A percentile compares a stretch with the other conserved stretches of the same genome.
These are phyloP conservation scores for Oryzias curvinotus DNA, from an alignment of 2,113 vertebrate genomes.

Conservation along the genomic window DNA sequence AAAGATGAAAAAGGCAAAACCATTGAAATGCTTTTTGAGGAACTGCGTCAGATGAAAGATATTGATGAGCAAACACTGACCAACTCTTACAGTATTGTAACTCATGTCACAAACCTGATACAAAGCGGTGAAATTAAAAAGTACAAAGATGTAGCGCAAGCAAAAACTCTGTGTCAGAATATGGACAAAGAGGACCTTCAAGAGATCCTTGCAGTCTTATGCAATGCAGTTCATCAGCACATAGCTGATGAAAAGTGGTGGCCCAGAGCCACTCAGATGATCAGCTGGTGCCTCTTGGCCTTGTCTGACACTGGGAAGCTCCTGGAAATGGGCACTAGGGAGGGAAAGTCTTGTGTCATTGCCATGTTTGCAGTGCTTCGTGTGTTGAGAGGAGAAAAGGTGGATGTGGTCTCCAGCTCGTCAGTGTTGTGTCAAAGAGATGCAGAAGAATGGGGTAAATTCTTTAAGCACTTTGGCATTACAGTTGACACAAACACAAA, in stretches of 20 bases:
- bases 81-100: background rate
- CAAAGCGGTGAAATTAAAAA: conserved; percentile 14
- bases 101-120: conserved; percentile 20
- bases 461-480: conserved; percentile 5
- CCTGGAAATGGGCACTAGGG: conserved; percentile 42
- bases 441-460: background rate
- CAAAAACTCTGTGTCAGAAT: background rate
- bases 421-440: conserved; percentile 40
- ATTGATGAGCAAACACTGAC: conserved; percentile 33
- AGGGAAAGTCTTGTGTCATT: conserved; percentile 40
- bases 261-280: conserved; percentile 16
- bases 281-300: conserved; percentile 29
- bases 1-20: background rate
- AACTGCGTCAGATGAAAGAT: conserved; percentile 19
- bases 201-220: conserved; percentile 9
- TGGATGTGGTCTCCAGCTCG: conserved; percentile 25
- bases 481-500: conserved; percentile 31
- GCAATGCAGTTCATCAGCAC: conserved; percentile 15
- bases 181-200: conserved; percentile 4
- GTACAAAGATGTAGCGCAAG: conserved; percentile 5
- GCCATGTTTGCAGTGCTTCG: conserved; percentile 38
- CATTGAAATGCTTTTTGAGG: background rate
- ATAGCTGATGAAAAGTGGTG: background rate
- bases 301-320: conserved; percentile 24
- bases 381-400: conserved; percentile 26